phyloP scores from a whole-genome alignment of 1,140 invertebrate genomes.

The Conus ventricosus region DNA sequence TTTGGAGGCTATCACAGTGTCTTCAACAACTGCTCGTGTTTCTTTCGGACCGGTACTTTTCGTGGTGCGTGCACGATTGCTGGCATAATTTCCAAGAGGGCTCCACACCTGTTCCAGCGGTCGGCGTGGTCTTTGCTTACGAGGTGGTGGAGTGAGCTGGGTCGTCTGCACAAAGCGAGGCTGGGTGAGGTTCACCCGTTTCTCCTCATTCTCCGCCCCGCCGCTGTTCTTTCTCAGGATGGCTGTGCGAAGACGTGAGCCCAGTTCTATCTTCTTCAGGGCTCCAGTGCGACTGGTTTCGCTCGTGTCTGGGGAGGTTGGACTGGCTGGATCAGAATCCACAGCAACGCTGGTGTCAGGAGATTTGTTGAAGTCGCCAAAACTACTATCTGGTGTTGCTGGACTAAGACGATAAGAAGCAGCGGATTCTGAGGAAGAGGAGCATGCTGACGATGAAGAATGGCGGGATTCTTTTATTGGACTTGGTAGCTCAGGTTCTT shows the following conservation, averaged over 20 bases:
- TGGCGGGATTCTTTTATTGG: too few relatives aligned
- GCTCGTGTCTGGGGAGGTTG: slow-evolving; percentile 13
- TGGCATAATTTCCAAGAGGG: not conserved
- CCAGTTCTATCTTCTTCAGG: slow-evolving; percentile 17
- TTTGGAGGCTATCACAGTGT: not conserved
- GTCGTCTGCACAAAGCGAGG: slow-evolving; percentile 8
- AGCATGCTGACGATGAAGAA: not conserved
- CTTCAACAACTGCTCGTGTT: not conserved
- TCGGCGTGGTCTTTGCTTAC: slow-evolving; percentile 13
- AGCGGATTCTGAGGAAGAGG: not conserved
- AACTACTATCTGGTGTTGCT: not conserved
- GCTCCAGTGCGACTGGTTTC: not conserved
- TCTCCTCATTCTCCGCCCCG: slow-evolving; percentile 5
- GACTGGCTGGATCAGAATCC: not conserved
- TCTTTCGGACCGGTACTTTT: not conserved
- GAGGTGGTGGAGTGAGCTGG: slow-evolving; percentile 4
- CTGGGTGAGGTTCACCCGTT: slow-evolving; percentile 23
- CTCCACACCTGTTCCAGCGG: slow-evolving; percentile 25
- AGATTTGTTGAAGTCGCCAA: not conserved
- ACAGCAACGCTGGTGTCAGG: too few relatives aligned
- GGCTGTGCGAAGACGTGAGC: slow-evolving; percentile 17
- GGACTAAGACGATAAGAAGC: not conserved
- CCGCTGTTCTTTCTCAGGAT: slow-evolving; percentile 24
- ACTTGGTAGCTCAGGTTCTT: too few relatives aligned
- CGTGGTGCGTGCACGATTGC: not conserved